Evolutionary conservation across 2,888 invertebrate species (phyloP).

Genomic region (Biston stratarius): DNA sequence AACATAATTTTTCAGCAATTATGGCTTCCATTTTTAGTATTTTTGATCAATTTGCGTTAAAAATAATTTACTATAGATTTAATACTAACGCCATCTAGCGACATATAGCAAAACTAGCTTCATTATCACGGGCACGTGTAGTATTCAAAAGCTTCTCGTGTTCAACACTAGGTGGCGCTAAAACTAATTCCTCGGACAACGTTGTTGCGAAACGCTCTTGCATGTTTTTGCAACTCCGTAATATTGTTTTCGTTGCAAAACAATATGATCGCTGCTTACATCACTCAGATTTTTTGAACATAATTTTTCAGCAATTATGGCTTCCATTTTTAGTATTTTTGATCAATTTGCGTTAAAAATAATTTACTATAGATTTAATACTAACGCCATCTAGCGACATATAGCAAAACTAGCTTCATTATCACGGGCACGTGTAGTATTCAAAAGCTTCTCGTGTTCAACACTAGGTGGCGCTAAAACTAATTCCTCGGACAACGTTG

Average conservation of each 20-base stretch:
- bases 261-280: conserved; percentile 16
- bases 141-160: neutral
- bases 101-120: neutral
- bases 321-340: too few species aligned
- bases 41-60: too few species aligned
- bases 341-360: too few species aligned
- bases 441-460: neutral
- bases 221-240: neutral
- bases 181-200: neutral
- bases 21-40: too few species aligned
- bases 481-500: neutral
- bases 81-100: conserved; percentile 2
- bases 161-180: conserved; percentile 7
- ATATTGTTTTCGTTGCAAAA: conserved; percentile 24
- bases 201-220: neutral
- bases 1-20: too few species aligned
- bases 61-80: too few species aligned
- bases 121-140: too few species aligned
- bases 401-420: neutral
- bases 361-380: too few species aligned
- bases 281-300: conserved; percentile 18
- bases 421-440: too few species aligned
- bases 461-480: conserved; percentile 8
- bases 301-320: too few species aligned
- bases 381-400: neutral